Evolutionary conservation across 2,797 vertebrate genomes (phyloP).

Genomic region (Scleropages formosus): DNA sequence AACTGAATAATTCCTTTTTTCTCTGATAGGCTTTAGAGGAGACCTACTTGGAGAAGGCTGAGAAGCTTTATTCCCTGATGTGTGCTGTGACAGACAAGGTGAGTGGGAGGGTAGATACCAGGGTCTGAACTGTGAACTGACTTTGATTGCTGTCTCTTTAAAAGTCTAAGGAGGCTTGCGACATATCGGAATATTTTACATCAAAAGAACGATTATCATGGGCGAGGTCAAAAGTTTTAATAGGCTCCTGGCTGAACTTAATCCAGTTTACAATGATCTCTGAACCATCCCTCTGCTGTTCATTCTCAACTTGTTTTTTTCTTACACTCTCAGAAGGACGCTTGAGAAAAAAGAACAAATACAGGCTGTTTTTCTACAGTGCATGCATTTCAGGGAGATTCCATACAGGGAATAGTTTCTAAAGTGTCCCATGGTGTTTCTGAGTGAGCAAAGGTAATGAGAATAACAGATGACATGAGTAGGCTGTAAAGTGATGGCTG

Average conservation of each 20-base stretch:
- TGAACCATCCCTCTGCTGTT: not conserved
- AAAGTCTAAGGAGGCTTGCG: not conserved
- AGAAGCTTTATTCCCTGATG: slow-evolving; percentile 74
- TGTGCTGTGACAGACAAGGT: slow-evolving; percentile 80
- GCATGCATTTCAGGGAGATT: not conserved
- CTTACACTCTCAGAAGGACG: not conserved
- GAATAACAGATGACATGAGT: not conserved
- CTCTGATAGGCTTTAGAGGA: slow-evolving; percentile 71
- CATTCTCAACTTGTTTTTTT: not conserved
- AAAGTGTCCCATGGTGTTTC: not conserved
- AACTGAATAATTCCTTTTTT: slow-evolving; percentile 11
- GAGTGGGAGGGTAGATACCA: slow-evolving; percentile 29
- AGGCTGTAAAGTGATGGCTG: not conserved
- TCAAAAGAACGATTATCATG: not conserved
- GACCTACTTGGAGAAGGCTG: slow-evolving; percentile 79
- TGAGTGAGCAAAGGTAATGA: not conserved
- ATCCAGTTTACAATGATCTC: not conserved
- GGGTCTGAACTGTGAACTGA: slow-evolving; percentile 2
- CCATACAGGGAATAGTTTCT: not conserved
- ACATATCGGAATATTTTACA: not conserved
- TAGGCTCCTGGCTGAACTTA: not conserved
- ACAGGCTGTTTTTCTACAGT: not conserved
- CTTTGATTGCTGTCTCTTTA: not conserved
- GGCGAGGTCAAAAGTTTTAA: not conserved
- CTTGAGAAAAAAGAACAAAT: not conserved